Base-by-base conservation (phyloP, 2,797 vertebrate genomes). In the Gymnothorax javanicus region DNA sequence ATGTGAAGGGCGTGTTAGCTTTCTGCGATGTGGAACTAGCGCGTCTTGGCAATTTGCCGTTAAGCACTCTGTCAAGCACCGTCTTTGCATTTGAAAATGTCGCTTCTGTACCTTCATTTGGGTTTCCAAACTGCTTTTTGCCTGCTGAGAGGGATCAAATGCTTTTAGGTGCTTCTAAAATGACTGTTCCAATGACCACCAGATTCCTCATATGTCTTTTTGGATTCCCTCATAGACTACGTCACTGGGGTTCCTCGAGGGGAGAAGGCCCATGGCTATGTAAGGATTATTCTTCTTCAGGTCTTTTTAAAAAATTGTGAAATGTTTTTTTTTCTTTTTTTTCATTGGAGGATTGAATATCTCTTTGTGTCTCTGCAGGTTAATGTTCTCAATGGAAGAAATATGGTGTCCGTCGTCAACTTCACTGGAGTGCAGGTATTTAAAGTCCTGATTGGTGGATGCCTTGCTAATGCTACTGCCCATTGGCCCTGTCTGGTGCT, bases 171-270 rank as follows among this genome's bases (percentile, higher is more conserved):
- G 20, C 11, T 57, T 17, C 56, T n/a, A 4, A 62, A 69, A 77
- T 64, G n/a, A 60, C 5, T 89, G 60, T 81, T n/a, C 75, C 87
- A 69, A 7, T 77, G 6, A 73, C 50, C 56, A 5, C 8, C 23
- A 12, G 17, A 83, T 43, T 25, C 64, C 60, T 88, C 23, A 59
- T 17, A 62, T 75, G 6, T 71, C 54, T 33, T n/a, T 90, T 82
- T 87, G 71, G 87, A 91, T 13, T 89, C 90, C 90, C 87, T n/a
- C 91, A 88, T 91, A 97, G 98, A 99, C 93, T 99, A 97, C 79
- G 95, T 98, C 58, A 98, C 98, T 0, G 98, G 98, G 82, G 97
- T 99, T 1, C 98, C 98, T 17, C 96, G 98, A 88, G 98, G 98
- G 83, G 96, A 97, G 0, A 97, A 97, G 85, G 98, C 98, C 0